Conservation (phyloP, 2,888 invertebrate species). For the Anorthoa munda region DNA sequence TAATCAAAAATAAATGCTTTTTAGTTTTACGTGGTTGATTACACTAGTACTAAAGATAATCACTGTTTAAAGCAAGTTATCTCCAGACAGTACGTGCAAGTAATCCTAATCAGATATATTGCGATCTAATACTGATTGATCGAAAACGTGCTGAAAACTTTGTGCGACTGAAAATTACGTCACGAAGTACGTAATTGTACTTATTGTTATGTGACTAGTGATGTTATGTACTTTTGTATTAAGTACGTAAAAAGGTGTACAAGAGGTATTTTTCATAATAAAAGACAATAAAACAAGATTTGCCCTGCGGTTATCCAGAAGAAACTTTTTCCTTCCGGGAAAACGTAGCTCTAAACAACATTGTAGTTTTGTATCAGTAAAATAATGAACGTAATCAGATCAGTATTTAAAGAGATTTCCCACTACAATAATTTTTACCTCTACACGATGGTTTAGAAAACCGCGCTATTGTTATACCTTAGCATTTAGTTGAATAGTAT, state of each 20-base stretch:
- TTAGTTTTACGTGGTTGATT: slow-evolving; percentile 12
- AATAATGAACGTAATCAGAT: too few relatives aligned
- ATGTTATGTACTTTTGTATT: not conserved
- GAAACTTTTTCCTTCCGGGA: too few relatives aligned
- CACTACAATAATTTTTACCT: too few relatives aligned
- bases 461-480: too few relatives aligned
- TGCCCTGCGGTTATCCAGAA: too few relatives aligned
- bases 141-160: slow-evolving; percentile 10
- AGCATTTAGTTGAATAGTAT: too few relatives aligned
- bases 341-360: too few relatives aligned
- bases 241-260: not conserved
- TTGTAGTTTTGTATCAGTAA: too few relatives aligned
- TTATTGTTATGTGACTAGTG: not conserved
- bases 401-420: too few relatives aligned
- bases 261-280: too few relatives aligned
- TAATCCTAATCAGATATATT: slow-evolving; percentile 29
- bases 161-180: not conserved
- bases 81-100: slow-evolving; percentile 28
- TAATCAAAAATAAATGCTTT: not conserved
- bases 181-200: not conserved
- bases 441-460: too few relatives aligned
- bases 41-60: slow-evolving; percentile 15
- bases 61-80: slow-evolving; percentile 23
- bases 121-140: slow-evolving; percentile 39
- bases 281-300: too few relatives aligned